Evolutionary conservation across 2,888 invertebrate genomes (phyloP).

Genomic region (Strigamia maritima): DNA sequence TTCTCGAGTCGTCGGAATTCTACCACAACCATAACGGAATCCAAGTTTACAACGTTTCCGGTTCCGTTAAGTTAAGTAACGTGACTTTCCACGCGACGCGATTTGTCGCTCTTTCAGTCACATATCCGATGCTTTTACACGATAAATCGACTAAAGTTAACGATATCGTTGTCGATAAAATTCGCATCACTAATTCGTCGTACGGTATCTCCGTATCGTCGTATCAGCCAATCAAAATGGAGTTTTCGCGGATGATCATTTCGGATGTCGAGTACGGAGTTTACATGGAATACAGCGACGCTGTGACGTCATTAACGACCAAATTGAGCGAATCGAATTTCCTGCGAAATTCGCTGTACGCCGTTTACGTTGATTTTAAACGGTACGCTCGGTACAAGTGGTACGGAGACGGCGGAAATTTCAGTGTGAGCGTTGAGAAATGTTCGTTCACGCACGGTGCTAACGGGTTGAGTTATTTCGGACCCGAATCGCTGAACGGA

Average conservation of each 20-base stretch:
- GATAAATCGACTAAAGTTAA: not conserved
- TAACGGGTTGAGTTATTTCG: slow-evolving; percentile 1
- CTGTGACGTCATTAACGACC: not conserved
- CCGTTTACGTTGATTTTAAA: not conserved
- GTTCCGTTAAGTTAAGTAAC: not conserved
- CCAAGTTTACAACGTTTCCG: not conserved
- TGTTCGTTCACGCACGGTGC: not conserved
- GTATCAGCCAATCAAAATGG: not conserved
- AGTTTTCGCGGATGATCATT: not conserved
- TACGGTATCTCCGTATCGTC: not conserved
- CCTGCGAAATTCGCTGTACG: not conserved
- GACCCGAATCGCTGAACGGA: not conserved
- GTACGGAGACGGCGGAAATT: not conserved
- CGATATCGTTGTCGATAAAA: not conserved
- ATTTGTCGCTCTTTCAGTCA: not conserved
- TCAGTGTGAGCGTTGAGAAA: not conserved
- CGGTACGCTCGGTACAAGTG: not conserved
- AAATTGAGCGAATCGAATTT: not conserved
- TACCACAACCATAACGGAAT: not conserved
- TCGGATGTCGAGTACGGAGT: not conserved
- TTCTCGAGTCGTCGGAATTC: not conserved
- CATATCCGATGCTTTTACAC: not conserved
- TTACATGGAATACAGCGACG: not conserved
- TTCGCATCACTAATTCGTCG: not conserved
- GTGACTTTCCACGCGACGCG: not conserved